Evolutionary conservation across 2,113 vertebrate species (phyloP).

Genomic region (Sceloporus tristichus): DNA sequence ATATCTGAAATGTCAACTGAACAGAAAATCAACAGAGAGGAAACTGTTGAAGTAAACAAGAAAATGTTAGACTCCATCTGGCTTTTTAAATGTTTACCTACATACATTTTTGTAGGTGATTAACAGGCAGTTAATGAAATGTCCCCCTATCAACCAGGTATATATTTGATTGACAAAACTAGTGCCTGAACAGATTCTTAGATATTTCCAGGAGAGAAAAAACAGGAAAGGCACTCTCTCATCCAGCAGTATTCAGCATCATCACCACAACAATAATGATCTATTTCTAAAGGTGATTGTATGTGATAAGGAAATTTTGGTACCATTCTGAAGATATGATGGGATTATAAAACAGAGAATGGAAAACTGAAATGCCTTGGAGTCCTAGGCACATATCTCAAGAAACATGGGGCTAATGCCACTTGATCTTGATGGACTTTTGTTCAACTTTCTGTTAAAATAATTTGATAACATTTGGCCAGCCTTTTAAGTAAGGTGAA

Average conservation of each 20-base stretch:
- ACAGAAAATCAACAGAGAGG: background rate
- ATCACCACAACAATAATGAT: background rate
- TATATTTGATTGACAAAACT: background rate
- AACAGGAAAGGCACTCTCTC: background rate
- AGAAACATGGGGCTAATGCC: constrained; percentile 34
- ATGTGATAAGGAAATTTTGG: background rate
- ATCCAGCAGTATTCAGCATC: background rate
- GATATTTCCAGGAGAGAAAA: background rate
- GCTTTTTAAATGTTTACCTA: background rate
- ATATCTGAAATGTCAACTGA: background rate
- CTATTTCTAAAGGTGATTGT: background rate
- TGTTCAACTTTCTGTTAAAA: constrained; percentile 4
- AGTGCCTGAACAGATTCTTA: constrained; percentile 13
- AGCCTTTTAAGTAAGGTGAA: constrained; percentile 28
- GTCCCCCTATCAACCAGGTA: background rate
- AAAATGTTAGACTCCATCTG: background rate
- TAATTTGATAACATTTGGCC: background rate
- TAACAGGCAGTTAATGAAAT: background rate
- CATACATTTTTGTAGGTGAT: background rate
- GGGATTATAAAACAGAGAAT: background rate
- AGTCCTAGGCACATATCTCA: constrained; percentile 39
- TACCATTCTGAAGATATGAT: background rate
- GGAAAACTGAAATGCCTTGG: background rate
- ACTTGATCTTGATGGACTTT: constrained; percentile 26
- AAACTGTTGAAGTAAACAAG: constrained; percentile 4